Evolutionary conservation across 2,888 invertebrate species (phyloP).

Genomic region (Orgyia antiqua): DNA sequence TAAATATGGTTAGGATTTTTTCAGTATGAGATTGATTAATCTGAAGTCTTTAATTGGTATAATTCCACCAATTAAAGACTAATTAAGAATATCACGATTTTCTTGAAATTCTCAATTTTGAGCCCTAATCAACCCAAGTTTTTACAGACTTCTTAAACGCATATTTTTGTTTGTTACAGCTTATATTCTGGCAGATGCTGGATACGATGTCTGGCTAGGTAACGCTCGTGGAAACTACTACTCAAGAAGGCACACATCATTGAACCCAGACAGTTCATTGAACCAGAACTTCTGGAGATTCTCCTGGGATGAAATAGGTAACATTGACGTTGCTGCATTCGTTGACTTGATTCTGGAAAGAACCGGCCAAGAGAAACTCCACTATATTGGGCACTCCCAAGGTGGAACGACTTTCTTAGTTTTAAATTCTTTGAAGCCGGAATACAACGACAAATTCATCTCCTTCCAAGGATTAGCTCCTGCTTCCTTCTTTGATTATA

Average conservation of each 20-base stretch:
- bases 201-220: constrained; percentile 87
- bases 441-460: constrained; percentile 47
- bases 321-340: constrained; percentile 41
- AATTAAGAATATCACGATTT: too few relatives aligned
- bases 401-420: constrained; percentile 55
- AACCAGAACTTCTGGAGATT: constrained; percentile 45
- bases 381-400: constrained; percentile 59
- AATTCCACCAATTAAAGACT: too few relatives aligned
- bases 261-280: constrained; percentile 33
- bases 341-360: constrained; percentile 35
- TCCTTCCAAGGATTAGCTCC: constrained; percentile 61
- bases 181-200: constrained; percentile 76
- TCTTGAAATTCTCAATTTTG: too few relatives aligned
- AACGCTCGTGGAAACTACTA: constrained; percentile 86
- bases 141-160: too few relatives aligned
- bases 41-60: too few relatives aligned
- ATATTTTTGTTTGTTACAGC: constrained; percentile 22
- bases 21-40: too few relatives aligned
- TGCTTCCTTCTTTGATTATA: constrained; percentile 43
- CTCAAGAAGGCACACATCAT: constrained; percentile 46
- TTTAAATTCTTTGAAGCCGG: constrained; percentile 47
- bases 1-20: too few relatives aligned
- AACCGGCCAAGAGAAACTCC: constrained; percentile 38
- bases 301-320: constrained; percentile 54
- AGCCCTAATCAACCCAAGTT: too few relatives aligned